Conservation (phyloP, 2,113 vertebrate genomes). For the Bubo blakistoni region DNA sequence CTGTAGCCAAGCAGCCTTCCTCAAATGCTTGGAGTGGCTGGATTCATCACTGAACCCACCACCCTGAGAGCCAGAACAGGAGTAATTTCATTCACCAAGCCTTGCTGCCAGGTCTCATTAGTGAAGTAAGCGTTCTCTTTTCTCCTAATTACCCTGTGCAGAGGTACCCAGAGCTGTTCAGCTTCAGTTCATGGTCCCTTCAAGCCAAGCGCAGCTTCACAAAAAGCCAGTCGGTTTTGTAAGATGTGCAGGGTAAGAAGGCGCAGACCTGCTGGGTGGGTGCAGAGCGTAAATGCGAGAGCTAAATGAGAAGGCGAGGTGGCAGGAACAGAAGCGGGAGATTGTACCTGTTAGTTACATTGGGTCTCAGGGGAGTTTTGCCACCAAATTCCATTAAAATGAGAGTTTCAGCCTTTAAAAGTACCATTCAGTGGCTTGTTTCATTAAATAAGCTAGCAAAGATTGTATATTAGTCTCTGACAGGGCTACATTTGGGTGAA, state of each 20-base stretch:
- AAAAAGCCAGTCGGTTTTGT: neutral
- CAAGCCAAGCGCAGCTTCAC: neutral
- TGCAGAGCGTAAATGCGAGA: neutral
- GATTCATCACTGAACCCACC: neutral
- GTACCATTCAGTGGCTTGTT: neutral
- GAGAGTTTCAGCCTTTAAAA: neutral
- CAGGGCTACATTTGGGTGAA: slow-evolving; percentile 36
- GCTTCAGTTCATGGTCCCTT: neutral
- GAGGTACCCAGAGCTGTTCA: neutral
- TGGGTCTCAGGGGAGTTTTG: neutral
- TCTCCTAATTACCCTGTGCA: neutral
- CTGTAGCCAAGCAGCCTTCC: neutral
- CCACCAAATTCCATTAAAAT: slow-evolving; percentile 3
- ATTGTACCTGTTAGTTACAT: neutral
- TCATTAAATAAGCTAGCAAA: slow-evolving; percentile 31
- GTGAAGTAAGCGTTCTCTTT: neutral
- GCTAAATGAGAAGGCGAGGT: neutral
- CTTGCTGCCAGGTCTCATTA: neutral
- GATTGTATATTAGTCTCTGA: slow-evolving; percentile 25
- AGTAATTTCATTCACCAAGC: neutral
- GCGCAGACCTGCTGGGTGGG: neutral
- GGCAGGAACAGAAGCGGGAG: neutral
- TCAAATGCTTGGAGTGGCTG: neutral
- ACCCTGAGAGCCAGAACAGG: neutral
- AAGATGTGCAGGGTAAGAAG: neutral